These are phyloP conservation scores for Dromiciops gliroides DNA, from an alignment of 2,113 vertebrate genomes.

Conservation along the genomic window DNA sequence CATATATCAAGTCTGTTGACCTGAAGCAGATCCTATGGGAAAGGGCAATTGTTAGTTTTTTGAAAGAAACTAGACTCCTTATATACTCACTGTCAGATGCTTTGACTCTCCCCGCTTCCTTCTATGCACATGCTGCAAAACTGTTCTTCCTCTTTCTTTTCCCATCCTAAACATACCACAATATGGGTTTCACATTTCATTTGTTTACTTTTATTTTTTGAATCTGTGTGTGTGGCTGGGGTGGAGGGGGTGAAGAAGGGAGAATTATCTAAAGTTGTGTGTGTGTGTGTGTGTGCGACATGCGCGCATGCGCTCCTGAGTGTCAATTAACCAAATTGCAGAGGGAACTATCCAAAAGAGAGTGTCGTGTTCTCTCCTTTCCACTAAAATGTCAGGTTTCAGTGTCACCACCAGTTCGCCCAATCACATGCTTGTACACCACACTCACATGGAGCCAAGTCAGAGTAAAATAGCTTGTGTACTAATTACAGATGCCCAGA, in stretches of 20 bases:
- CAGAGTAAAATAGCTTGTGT: conserved; percentile 63
- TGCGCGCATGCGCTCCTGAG: conserved; percentile 68
- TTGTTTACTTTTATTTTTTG: neutral
- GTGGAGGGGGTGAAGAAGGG: too few relatives aligned
- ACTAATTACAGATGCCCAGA: conserved; percentile 77
- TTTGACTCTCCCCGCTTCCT: neutral
- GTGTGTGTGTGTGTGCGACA: neutral
- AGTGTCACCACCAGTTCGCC: conserved; percentile 73
- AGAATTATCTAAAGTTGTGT: too few relatives aligned
- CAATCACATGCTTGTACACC: conserved; percentile 59
- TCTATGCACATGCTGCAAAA: neutral
- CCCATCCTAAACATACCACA: conserved; percentile 6
- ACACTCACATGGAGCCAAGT: conserved; percentile 32
- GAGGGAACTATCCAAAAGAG: conserved; percentile 60
- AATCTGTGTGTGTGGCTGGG: too few relatives aligned
- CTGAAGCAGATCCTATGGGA: neutral
- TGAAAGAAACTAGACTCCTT: too few relatives aligned
- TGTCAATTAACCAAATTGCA: conserved; percentile 77
- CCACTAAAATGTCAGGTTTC: conserved; percentile 74
- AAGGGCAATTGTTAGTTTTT: neutral
- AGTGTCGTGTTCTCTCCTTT: conserved; percentile 62
- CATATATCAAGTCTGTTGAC: neutral
- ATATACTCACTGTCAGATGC: fast-evolving
- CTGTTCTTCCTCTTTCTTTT: neutral
- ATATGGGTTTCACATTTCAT: conserved; percentile 64